Percentiles rank a stretch among this genome's conserved stretches.
Conservation (phyloP, 2,113 vertebrate genomes). For the Rhineura floridana region DNA sequence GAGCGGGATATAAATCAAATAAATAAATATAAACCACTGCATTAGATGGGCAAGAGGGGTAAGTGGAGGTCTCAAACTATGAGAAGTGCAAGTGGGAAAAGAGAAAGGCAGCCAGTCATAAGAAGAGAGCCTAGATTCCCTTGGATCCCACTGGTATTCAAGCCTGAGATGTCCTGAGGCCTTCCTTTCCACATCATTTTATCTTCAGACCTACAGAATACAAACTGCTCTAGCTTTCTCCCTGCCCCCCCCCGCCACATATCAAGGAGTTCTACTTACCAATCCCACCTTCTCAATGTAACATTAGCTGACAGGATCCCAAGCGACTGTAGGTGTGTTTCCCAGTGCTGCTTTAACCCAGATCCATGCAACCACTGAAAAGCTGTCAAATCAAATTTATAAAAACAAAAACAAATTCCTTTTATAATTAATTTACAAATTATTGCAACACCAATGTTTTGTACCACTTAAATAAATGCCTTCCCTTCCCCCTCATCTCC, state of each 20-base stretch:
- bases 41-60: background rate
- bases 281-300: slow-evolving; percentile 63
- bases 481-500: slow-evolving; percentile 47
- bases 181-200: too few species aligned
- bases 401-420: slow-evolving; percentile 73
- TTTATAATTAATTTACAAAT: slow-evolving; percentile 78
- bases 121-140: background rate
- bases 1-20: too few species aligned
- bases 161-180: background rate
- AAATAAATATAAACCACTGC: background rate
- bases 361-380: slow-evolving; percentile 43
- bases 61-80: background rate
- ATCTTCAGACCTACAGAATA: background rate
- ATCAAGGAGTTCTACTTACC: slow-evolving; percentile 58
- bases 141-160: background rate
- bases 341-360: slow-evolving; percentile 22
- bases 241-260: background rate
- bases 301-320: slow-evolving; percentile 65
- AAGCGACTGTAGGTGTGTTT: slow-evolving; percentile 19
- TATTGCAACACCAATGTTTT: slow-evolving; percentile 64
- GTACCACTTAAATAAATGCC: slow-evolving; percentile 69
- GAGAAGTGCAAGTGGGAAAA: background rate
- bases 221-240: background rate
- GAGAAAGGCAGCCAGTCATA: background rate
- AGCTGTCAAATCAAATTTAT: slow-evolving; percentile 67